Conservation (phyloP, 1,140 invertebrate species). For the Panagrolaimus sp. region DNA sequence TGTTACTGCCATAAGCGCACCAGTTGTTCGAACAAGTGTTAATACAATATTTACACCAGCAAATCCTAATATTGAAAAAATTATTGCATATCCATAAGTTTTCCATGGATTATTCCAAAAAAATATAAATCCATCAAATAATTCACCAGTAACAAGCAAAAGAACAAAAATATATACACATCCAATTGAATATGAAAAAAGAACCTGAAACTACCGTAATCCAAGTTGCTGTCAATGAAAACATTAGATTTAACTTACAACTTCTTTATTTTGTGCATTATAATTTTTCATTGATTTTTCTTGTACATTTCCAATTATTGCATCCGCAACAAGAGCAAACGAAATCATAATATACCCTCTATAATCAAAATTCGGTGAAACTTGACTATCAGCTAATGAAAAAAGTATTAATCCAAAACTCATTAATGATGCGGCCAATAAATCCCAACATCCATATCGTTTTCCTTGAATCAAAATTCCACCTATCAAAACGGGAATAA, state of each 20-base stretch:
- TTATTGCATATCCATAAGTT: slow-evolving; percentile 76
- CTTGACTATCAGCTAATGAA: slow-evolving; percentile 79
- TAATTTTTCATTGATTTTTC: slow-evolving; percentile 83
- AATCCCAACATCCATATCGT: slow-evolving; percentile 32
- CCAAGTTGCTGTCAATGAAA: slow-evolving; percentile 13
- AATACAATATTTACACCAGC: slow-evolving; percentile 84
- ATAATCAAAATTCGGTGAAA: slow-evolving; percentile 79
- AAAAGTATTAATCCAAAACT: slow-evolving; percentile 84
- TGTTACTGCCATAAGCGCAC: slow-evolving; percentile 84
- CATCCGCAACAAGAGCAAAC: slow-evolving; percentile 80
- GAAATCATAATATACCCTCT: slow-evolving; percentile 76
- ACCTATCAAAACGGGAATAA: slow-evolving; percentile 76
- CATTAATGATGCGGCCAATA: slow-evolving; percentile 67
- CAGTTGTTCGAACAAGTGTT: slow-evolving; percentile 70
- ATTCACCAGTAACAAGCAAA: slow-evolving; percentile 69
- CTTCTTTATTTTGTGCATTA: slow-evolving; percentile 77
- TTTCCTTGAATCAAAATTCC: slow-evolving; percentile 44
- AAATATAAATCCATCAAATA: slow-evolving; percentile 71
- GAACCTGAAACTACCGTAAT: slow-evolving; percentile 61
- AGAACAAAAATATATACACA: slow-evolving; percentile 76
- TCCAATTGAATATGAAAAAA: slow-evolving; percentile 84
- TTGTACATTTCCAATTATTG: slow-evolving; percentile 88
- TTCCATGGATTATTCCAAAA: slow-evolving; percentile 69
- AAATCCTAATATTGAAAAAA: slow-evolving; percentile 82
- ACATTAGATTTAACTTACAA: slow-evolving; percentile 63